Base-by-base conservation (phyloP, 1,140 invertebrate genomes). In the Drosophila fuyamai region DNA sequence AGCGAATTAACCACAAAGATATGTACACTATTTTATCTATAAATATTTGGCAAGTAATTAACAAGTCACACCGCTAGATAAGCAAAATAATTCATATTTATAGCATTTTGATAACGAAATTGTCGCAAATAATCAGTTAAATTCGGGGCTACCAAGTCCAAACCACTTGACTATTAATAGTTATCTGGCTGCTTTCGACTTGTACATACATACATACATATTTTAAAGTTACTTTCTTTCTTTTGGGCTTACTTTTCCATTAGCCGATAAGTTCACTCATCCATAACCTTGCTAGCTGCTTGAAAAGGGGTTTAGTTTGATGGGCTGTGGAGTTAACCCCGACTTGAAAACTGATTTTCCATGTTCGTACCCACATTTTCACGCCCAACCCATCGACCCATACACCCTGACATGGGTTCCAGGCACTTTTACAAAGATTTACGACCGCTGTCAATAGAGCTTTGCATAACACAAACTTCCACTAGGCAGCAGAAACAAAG, bases 381-480 rank as follows among this genome's bases (percentile, higher is more conserved):
- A 70, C 73, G 81, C 74, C 79, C 61, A 62, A 38, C 55, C 44
- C 51, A 18, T 62, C 44, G 10, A 6, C 13, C n/a, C 13, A 18
- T 27, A 36, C 40, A 57, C 36, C n/a, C 58, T 88, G 83, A 88
- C 80, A 83, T 79, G 83, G 84, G 83, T 88, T 89, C 57, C 23
- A 18, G 46, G 62, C 82, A 76, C 75, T 79, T 60, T 76, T 66
- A 70, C 83, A 74, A 88, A 88, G 84, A 88, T 88, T 88, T 88
- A 88, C 83, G 83, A 89, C 80, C 84, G 80, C 84, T 88, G 83
- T 89, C 83, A 88, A 88, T 89, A 88, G 84, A 89, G 84, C 83
- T 88, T 88, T 83, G 76, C 84, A 89, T 88, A 77, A 82, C 83
- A 88, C 55, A 67, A 58, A 66, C 67, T 35, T 46, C 43, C 48